Conservation (phyloP, 1,140 invertebrate genomes). For the Drosophila bocki region DNA sequence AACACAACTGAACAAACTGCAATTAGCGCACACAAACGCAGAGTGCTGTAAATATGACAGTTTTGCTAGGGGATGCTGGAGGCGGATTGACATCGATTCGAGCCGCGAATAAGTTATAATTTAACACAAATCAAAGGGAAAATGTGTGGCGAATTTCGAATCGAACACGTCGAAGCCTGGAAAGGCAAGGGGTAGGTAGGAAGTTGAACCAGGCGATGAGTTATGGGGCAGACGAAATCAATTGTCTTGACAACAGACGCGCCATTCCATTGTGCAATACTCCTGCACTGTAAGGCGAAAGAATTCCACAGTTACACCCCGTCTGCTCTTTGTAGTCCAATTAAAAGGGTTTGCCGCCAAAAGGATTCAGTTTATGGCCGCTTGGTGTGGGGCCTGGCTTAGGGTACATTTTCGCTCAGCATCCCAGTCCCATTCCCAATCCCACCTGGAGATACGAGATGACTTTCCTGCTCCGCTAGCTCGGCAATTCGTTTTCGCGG, state of each 20-base stretch:
- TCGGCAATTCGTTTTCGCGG: slow-evolving; percentile 75
- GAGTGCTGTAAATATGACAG: slow-evolving; percentile 51
- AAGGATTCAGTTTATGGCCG: slow-evolving; percentile 36
- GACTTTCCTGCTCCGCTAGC: slow-evolving; percentile 67
- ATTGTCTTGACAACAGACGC: slow-evolving; percentile 74
- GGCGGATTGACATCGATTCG: slow-evolving; percentile 6
- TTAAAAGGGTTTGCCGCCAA: slow-evolving; percentile 57
- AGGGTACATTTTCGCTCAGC: slow-evolving; percentile 13
- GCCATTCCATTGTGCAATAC: slow-evolving; percentile 52
- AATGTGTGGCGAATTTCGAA: slow-evolving; percentile 51
- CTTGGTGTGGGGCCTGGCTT: slow-evolving; percentile 2
- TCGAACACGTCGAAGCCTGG: slow-evolving; percentile 15
- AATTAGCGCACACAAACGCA: slow-evolving; percentile 51
- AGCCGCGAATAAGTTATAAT: slow-evolving; percentile 47
- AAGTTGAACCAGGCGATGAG: slow-evolving; percentile 14
- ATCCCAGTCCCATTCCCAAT: slow-evolving; percentile 2
- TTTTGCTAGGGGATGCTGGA: slow-evolving; percentile 22
- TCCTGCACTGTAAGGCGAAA: slow-evolving; percentile 44
- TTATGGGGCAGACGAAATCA: slow-evolving; percentile 55
- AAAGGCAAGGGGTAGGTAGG: slow-evolving; percentile 12
- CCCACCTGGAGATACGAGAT: slow-evolving; percentile 64
- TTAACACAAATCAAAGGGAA: slow-evolving; percentile 65
- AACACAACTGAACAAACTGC: slow-evolving; percentile 57
- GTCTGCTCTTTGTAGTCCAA: slow-evolving; percentile 65
- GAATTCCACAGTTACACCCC: slow-evolving; percentile 11